A percentile compares a stretch with the other conserved stretches of the same genome.
phyloP scores from a whole-genome alignment of 2,797 vertebrate species.

The Eutrigla gurnardus region DNA sequence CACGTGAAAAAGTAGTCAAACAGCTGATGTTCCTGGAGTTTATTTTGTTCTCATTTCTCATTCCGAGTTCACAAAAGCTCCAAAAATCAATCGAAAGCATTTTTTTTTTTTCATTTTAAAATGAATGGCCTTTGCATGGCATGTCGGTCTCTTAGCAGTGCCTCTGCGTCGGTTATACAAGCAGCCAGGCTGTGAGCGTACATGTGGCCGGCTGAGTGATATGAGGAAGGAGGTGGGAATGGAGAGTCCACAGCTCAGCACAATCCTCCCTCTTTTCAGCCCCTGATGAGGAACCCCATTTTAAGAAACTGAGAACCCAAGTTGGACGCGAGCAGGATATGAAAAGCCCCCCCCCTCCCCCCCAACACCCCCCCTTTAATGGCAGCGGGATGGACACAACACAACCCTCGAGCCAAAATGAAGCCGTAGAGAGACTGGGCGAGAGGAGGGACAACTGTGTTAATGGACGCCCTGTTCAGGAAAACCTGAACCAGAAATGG shows the following conservation, averaged over 20 bases:
- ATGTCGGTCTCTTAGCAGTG: slow-evolving; percentile 50
- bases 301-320: slow-evolving; percentile 95
- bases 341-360: slow-evolving; percentile 54
- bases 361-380: slow-evolving; percentile 47
- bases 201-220: slow-evolving; percentile 58
- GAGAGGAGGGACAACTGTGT: slow-evolving; percentile 61
- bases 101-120: not conserved
- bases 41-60: slow-evolving; percentile 6
- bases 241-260: slow-evolving; percentile 92
- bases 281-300: slow-evolving; percentile 97
- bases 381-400: slow-evolving; percentile 76
- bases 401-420: slow-evolving; percentile 61
- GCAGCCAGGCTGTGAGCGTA: slow-evolving; percentile 48
- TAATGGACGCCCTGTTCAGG: slow-evolving; percentile 70
- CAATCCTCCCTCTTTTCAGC: slow-evolving; percentile 98
- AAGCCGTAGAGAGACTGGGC: slow-evolving; percentile 70
- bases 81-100: slow-evolving; percentile 7
- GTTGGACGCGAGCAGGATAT: slow-evolving; percentile 85
- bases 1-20: slow-evolving; percentile 21
- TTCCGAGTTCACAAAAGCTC: slow-evolving; percentile 22
- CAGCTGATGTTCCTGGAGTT: slow-evolving; percentile 6
- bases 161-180: slow-evolving; percentile 42
- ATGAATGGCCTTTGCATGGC: slow-evolving; percentile 61
- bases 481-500: slow-evolving; percentile 67
- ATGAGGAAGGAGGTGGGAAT: slow-evolving; percentile 73